Conservation (phyloP, 2,888 invertebrate genomes). For the Epistrophella euchroma region DNA sequence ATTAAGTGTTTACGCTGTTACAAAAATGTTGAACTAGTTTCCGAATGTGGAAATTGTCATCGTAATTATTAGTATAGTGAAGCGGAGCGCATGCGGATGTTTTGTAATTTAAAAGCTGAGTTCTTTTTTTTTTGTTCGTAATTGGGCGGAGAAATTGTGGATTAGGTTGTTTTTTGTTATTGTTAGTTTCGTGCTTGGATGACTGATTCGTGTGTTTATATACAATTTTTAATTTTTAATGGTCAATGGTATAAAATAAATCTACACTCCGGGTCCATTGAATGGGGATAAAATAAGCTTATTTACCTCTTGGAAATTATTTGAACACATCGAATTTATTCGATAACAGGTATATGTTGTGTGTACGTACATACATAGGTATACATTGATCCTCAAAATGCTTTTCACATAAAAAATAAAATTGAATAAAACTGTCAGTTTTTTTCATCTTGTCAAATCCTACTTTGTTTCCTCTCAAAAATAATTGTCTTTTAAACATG, state of each 20-base stretch:
- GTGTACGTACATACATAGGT: too few species aligned
- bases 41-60: constrained; percentile 75
- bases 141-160: constrained; percentile 66
- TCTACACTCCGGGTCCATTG: background rate
- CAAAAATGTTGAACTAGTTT: constrained; percentile 75
- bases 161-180: constrained; percentile 25
- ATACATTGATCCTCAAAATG: too few species aligned
- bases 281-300: background rate
- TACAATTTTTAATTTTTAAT: constrained; percentile 54
- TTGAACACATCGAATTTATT: too few species aligned
- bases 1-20: constrained; percentile 74
- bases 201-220: background rate
- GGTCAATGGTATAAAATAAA: constrained; percentile 34
- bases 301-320: too few species aligned
- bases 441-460: too few species aligned
- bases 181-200: constrained; percentile 18
- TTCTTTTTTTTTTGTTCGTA: constrained; percentile 29
- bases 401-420: too few species aligned
- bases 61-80: constrained; percentile 65
- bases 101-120: constrained; percentile 65
- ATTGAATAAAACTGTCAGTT: too few species aligned
- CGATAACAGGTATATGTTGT: too few species aligned
- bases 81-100: constrained; percentile 60
- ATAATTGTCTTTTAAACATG: too few species aligned
- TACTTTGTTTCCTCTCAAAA: too few species aligned